Evolutionary conservation across 1,140 invertebrate species (phyloP), one percentile per base, ranked within the genome.

Genomic region (Cotesia vestalis): DNA sequence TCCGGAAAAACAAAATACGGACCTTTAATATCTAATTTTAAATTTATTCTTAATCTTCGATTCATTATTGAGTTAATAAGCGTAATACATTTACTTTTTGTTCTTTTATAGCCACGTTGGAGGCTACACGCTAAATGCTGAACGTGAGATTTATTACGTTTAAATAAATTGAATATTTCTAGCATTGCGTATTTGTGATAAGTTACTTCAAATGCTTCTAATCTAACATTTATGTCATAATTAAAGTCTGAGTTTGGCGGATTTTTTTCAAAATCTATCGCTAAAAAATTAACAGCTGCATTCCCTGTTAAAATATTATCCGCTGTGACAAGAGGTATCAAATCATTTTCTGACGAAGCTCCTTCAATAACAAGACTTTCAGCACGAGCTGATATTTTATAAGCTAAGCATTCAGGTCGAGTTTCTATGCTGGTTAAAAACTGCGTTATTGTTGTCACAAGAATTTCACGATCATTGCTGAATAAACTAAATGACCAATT

Each of bases 301-400:
- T 89, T 90, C 20, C 90, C 90, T 81, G 89, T 90, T 61, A 91
- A 88, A 71, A 91, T 88, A 78, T 90, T 91, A 76, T 93, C 91
- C 1, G 91, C 91, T 0, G 91, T 92, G 14, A 94, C 84, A 11
- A 95, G 84, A 1, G 93, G 91, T 5, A 94, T 90, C 35, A 95
- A 80, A 77, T 94, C 92, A 76, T 93, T 91, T 72, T 94, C 93
- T 0, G 90, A 85, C 53, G 91, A 92, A 17, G 91, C 89, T 0
- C 93, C 94, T 85, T 95, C 94, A 4, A 95, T 85, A 2, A 94
- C 90, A 78, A 95, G 90, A 78, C 92, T 94, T 84, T 96, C 94
- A 61, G 92, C 90, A 71, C 93, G 88, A 8, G 90, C 89, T 36
- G 92, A 93, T 35, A 94, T 75, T 86, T 94, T 93, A 76, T 91